Base-by-base conservation (phyloP, 2,888 invertebrate genomes). In the Rhingia rostrata region DNA sequence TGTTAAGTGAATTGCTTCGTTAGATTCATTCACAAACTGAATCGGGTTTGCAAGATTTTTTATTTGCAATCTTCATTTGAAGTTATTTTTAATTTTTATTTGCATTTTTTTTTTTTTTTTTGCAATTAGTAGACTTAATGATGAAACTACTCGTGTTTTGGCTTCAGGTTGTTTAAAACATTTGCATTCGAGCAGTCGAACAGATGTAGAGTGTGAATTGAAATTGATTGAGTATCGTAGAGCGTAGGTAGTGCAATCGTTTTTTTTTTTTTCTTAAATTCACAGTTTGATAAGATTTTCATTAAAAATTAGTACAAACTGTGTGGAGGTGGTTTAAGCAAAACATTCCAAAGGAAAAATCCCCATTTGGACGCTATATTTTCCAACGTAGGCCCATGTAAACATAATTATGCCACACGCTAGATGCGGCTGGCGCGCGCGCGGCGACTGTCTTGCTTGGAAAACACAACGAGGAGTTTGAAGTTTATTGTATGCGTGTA, bases 11-110 rank as follows among this genome's bases (percentile, higher is more conserved):
- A 72, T 72, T 82, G 77, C 70, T 66, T 77, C 64, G 58, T 47
- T 64, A 81, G 69, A 70, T 63, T 81, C 70, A 82, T 82, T 82
- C 82, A 82, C 64, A 60, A 77, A 37, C 63, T 32, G 56, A 73
- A 33, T 47, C 22, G 37, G 45, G 54, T 61, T 72, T 61, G 33
- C 22, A 45, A 37, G 33, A 9, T 72, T 35, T 51, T 43, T 35
- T 35, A 6, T 32, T 32, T 32, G 22, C 45, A n/a, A n/a, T 22
- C 22, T 22, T 22, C 22, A 2, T 22, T 22, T 1, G 22, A 22
- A 22, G 22, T 22, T 22, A 22, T 22, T 22, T 22, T 22, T 22
- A 22, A 22, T 22, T 22, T 22, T 22, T 54, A 51, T 43, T 6
- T 47, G 22, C 22, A 22, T 22, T 22, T 22, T 22, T 22, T 22